Evolutionary conservation across 2,888 invertebrate genomes (phyloP), one percentile per base, ranked within the genome.

Genomic region (Labia minor): DNA sequence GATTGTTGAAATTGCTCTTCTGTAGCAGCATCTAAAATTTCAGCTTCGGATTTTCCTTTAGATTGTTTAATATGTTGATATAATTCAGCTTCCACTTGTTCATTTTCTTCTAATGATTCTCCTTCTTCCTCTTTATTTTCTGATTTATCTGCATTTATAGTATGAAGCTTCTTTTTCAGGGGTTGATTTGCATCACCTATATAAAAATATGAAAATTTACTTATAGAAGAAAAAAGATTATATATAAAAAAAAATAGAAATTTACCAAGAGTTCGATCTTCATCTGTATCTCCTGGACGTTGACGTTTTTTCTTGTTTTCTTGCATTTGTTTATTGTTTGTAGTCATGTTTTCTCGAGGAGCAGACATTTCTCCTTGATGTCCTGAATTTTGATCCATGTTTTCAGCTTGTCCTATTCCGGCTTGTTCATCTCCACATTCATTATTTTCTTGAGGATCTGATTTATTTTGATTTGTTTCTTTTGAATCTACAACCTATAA

Each of bases 1-100:
- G 85, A 84, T 71, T 88, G 86, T 71, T 84, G 33, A 64, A 18
- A 61, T 66, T 67, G 64, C 71, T 86, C 86, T 75, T 76, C 74
- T 1, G 80, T 81, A 19, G 81, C 81, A 20, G 78, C 79, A 73
- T 82, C 81, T 65, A 81, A 70, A 21, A 79, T 78, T 70, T 91
- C 88, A 67, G 87, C 82, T 74, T 90, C 88, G 70, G 83, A 72
- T 66, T 68, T 83, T 68, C 85, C 83, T 69, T 88, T 87, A 0
- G 89, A 86, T 71, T 92, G 88, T 73, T 88, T 87, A 1, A 95
- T 87, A 75, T 95, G 94, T 75, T 94, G 89, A 77, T 88, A 93
- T 69, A 89, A 83, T 68, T 90, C 88, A 1, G 79, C 75, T 62
- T 75, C 74, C 11, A 72, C 66, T 21, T 73, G 70, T 2, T 69